Percentiles rank a stretch among this genome's conserved stretches.
Evolutionary conservation across 2,797 vertebrate species (phyloP).

Genomic region (Martes flavigula): DNA sequence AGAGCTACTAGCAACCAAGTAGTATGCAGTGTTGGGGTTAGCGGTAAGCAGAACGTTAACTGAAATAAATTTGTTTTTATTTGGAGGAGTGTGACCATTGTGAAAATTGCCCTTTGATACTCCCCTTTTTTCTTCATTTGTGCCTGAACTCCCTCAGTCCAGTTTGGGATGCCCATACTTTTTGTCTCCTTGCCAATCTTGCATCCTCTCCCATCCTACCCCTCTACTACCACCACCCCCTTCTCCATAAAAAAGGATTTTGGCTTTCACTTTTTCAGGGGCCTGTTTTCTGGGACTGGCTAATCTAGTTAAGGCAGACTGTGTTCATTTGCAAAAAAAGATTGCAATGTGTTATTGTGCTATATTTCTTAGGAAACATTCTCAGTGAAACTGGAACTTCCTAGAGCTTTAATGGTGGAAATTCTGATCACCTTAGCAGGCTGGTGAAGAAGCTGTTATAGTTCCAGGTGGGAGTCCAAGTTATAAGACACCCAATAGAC

Average conservation of each 20-base stretch:
- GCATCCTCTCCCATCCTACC: not conserved
- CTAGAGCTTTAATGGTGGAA: not conserved
- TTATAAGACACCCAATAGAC: not conserved
- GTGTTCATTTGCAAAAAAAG: not conserved
- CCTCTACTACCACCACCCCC: fast-evolving
- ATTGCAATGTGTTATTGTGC: not conserved
- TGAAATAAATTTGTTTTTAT: not conserved
- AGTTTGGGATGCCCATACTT: not conserved
- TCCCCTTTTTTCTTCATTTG: not conserved
- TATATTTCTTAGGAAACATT: slow-evolving; percentile 10
- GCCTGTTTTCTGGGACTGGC: not conserved
- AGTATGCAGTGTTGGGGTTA: not conserved
- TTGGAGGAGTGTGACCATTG: not conserved
- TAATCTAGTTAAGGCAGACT: not conserved
- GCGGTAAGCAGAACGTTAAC: not conserved
- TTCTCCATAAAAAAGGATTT: not conserved
- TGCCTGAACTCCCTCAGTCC: not conserved
- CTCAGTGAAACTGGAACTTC: not conserved
- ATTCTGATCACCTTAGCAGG: not conserved
- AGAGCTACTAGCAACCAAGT: not conserved
- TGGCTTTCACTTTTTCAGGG: not conserved
- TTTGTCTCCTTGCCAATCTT: not conserved
- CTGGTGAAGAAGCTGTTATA: not conserved
- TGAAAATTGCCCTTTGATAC: not conserved
- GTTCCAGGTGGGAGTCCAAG: not conserved